Evolutionary conservation across 2,888 invertebrate genomes (phyloP).

Genomic region (Trichogramma evanescens): DNA sequence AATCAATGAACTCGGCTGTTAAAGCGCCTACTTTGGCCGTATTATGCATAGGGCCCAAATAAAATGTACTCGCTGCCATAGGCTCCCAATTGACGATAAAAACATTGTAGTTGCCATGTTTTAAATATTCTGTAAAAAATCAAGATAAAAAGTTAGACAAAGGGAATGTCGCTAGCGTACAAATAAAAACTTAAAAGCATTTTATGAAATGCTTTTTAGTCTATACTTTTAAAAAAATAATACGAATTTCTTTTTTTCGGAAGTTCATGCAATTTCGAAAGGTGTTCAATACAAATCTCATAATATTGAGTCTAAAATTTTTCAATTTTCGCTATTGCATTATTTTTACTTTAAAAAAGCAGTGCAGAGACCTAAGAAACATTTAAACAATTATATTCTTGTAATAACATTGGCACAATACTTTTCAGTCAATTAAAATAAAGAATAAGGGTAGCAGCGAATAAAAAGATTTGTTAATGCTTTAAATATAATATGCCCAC

Average conservation of each 20-base stretch:
- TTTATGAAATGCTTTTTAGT: background rate
- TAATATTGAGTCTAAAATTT: background rate
- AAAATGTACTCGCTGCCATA: constrained; percentile 45
- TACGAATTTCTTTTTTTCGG: background rate
- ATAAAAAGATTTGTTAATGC: background rate
- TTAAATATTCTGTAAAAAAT: constrained; percentile 37
- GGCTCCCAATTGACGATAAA: constrained; percentile 49
- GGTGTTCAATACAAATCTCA: background rate
- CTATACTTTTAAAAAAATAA: background rate
- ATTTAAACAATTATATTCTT: no score
- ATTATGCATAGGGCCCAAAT: constrained; percentile 44
- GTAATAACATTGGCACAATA: no score
- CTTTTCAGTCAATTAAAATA: background rate
- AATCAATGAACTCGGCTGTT: constrained; percentile 44
- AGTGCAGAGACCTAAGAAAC: background rate
- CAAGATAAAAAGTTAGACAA: background rate
- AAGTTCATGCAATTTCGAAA: background rate
- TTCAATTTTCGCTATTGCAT: background rate
- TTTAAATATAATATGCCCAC: background rate
- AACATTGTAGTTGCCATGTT: constrained; percentile 45
- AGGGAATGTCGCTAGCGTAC: background rate
- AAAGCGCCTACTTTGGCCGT: constrained; percentile 44
- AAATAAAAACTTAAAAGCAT: background rate
- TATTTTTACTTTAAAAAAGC: background rate
- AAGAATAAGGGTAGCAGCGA: background rate